These are phyloP conservation scores for Reinhardtius hippoglossoides DNA, from an alignment of 2,113 vertebrate genomes.

Conservation along the genomic window DNA sequence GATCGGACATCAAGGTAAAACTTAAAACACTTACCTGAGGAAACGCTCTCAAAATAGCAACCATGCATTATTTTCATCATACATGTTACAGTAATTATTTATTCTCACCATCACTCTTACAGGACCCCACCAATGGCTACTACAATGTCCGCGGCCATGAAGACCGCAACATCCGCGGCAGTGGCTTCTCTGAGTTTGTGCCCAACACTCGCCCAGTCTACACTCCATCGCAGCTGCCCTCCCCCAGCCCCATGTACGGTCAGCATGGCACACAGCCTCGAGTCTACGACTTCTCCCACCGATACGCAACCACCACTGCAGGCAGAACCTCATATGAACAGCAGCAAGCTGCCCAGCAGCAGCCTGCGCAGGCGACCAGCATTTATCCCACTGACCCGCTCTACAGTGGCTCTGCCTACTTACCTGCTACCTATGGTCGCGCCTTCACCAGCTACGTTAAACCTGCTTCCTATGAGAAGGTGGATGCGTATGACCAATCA, in stretches of 20 bases:
- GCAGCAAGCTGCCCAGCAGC: constrained; percentile 77
- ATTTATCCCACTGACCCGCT: constrained; percentile 83
- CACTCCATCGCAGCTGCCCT: constrained; percentile 82
- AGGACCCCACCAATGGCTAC: constrained; percentile 94
- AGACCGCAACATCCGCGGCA: constrained; percentile 81
- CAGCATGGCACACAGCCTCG: constrained; percentile 82
- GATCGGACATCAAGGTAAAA: constrained; percentile 87
- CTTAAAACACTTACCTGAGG: constrained; percentile 25
- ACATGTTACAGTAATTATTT: neutral
- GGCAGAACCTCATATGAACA: constrained; percentile 83
- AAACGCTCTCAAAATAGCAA: constrained; percentile 25
- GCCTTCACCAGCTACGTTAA: constrained; percentile 90
- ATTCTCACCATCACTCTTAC: neutral
- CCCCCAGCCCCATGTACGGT: constrained; percentile 81
- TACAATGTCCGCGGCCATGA: constrained; percentile 92
- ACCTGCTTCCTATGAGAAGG: constrained; percentile 85
- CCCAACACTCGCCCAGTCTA: constrained; percentile 84
- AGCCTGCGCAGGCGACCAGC: constrained; percentile 72
- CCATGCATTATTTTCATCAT: constrained; percentile 4
- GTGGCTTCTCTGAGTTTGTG: constrained; percentile 86
- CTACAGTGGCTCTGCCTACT: constrained; percentile 84
- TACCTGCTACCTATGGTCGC: constrained; percentile 87
- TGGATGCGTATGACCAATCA: constrained; percentile 85
- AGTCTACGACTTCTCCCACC: constrained; percentile 86
- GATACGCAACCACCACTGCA: constrained; percentile 82